These are phyloP conservation scores for Clytia hemisphaerica DNA, from an alignment of 30 jellyfish, hydroid and myxozoan species.

Conservation along the genomic window DNA sequence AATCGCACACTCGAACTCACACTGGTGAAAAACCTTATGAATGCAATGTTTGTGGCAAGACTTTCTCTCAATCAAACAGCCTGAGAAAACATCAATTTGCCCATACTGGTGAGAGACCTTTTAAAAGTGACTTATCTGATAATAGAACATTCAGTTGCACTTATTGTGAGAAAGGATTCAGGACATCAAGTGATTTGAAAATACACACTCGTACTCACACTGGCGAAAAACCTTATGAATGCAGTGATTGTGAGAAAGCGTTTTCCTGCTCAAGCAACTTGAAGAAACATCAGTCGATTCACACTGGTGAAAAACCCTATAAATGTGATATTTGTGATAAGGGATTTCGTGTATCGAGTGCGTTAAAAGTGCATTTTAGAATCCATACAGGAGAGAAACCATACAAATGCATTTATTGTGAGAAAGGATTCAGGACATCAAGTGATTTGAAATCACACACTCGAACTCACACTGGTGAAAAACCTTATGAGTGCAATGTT, in stretches of 20 bases:
- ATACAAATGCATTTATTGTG: too few species aligned
- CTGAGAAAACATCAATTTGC: neutral
- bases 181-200: neutral
- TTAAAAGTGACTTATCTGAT: too few species aligned
- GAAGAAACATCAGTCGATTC: neutral
- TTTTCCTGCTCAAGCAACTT: neutral
- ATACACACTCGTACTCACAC: neutral
- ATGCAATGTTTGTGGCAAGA: neutral
- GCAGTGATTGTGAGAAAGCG: neutral
- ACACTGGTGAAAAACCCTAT: neutral
- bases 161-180: neutral
- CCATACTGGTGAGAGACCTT: slow-evolving; percentile 2
- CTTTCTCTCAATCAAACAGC: neutral
- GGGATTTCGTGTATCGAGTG: neutral
- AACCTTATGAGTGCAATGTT: too few species aligned
- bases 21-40: neutral
- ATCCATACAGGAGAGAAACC: too few species aligned
- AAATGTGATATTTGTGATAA: neutral
- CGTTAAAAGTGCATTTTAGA: neutral
- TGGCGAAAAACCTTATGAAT: neutral
- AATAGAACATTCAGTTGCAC: neutral
- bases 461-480: too few species aligned
- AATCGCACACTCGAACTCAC: neutral
- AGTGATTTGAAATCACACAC: too few species aligned
- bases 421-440: too few species aligned